phyloP scores from a whole-genome alignment of 2,888 invertebrate genomes.

The Lumbricus terrestris region DNA sequence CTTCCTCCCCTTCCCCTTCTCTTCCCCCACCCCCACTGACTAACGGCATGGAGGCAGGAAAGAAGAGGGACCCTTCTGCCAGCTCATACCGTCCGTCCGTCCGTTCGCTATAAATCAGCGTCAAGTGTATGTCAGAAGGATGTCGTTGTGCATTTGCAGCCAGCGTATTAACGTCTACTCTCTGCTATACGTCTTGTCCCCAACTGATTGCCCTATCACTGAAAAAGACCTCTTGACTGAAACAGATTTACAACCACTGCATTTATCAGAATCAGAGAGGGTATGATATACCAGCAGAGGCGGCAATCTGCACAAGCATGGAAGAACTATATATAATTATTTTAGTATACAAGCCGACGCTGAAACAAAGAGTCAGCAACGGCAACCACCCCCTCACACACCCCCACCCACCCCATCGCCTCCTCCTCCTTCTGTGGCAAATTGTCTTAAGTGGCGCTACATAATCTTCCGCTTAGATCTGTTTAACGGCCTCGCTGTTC shows the following conservation, averaged over 20 bases:
- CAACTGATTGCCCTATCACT: neutral
- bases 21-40: neutral
- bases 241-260: neutral
- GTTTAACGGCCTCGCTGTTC: neutral
- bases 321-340: no score
- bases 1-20: no score
- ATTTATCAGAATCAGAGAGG: no score
- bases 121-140: neutral
- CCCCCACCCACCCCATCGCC: neutral
- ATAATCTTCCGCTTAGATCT: neutral
- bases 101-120: neutral
- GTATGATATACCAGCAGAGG: no score
- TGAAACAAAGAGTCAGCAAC: neutral
- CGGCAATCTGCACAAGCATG: neutral
- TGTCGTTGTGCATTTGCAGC: no score
- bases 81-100: neutral
- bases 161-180: no score
- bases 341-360: neutral
- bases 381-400: neutral
- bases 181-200: no score
- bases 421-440: neutral
- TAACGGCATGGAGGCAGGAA: neutral
- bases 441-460: neutral
- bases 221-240: neutral
- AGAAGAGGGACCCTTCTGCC: neutral